These are phyloP conservation scores for Laupala kohalensis DNA, from an alignment of 1,140 invertebrate species.

Conservation along the genomic window DNA sequence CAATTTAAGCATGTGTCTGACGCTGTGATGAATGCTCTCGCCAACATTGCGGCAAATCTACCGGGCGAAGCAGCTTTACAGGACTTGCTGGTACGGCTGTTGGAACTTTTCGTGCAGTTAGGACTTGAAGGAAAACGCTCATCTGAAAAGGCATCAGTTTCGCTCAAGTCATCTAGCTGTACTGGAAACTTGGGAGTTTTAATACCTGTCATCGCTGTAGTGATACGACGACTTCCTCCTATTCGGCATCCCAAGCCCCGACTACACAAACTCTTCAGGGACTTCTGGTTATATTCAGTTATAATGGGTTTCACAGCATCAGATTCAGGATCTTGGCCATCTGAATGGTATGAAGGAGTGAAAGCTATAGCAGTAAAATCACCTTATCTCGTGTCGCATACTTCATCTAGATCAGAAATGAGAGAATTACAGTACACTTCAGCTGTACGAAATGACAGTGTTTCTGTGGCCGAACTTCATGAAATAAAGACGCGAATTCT, in stretches of 20 bases:
- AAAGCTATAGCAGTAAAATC: conserved; percentile 95
- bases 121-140: conserved; percentile 91
- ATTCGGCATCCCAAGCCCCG: conserved; percentile 84
- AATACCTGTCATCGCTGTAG: conserved; percentile 89
- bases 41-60: conserved; percentile 87
- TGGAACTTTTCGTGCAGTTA: conserved; percentile 95
- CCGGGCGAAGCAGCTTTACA: conserved; percentile 74
- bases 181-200: conserved; percentile 94
- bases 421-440: conserved; percentile 92
- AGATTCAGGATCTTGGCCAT: conserved; percentile 81
- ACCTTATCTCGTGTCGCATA: conserved; percentile 82
- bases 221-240: conserved; percentile 61
- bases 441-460: conserved; percentile 88
- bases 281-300: conserved; percentile 99
- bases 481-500: conserved; percentile 82
- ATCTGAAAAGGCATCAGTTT: conserved; percentile 67
- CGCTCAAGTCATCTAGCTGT: conserved; percentile 68
- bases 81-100: conserved; percentile 67
- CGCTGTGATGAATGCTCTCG: conserved; percentile 86
- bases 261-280: conserved; percentile 90
- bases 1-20: conserved; percentile 81
- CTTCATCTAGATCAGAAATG: conserved; percentile 85
- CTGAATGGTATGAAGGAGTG: conserved; percentile 92
- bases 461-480: conserved; percentile 78
- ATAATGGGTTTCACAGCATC: conserved; percentile 93